Base-by-base conservation (phyloP, 2,797 vertebrate genomes). In the Enteromius mattozi region DNA sequence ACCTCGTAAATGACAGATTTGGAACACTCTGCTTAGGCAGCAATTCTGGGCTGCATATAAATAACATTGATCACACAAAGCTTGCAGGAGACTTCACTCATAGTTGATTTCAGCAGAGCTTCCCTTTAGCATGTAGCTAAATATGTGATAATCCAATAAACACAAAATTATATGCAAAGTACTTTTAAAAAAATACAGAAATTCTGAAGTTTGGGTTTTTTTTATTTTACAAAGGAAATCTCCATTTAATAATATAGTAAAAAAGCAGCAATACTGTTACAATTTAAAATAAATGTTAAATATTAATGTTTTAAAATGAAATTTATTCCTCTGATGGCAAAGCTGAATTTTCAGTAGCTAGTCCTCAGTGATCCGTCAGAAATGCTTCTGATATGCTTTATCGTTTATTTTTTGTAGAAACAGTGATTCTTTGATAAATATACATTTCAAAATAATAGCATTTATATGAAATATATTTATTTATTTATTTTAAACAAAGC, bases 1-100 rank as follows among this genome's bases (percentile, higher is more conserved):
- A 30, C n/a, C 40, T 78, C 40, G 24, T 47, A 66, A 42, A 47
- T 79, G 42, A 78, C 14, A 65, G 59, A 78, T 47, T 33, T 65
- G 40, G 21, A 78, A 27, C 24, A 19, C 37, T 27, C 4, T 19
- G 24, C 21, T 27, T 59, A 27, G 75, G 75, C 51, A 40, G 75
- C 6, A 6, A 72, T 16, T 49, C 24, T 8, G 10, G 16, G 42
- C 42, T 40, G 54, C 35, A 27, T 61, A 30, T 59, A 75, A 75
- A 51, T 75, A 75, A 35, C 19, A 3, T 54, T 75, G 19, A 54
- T 35, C 17, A 54, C 4, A 6, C 5, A 12, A 54, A 54, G 30
- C 30, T 12, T 0, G 30, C 33, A 40, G 8, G 3, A 51, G 45
- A 51, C 17, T 75, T 37, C 33, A 56, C 19, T 75, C 19, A 14